phyloP scores from a whole-genome alignment of 2,113 vertebrate species.

The Okapia johnstoni region DNA sequence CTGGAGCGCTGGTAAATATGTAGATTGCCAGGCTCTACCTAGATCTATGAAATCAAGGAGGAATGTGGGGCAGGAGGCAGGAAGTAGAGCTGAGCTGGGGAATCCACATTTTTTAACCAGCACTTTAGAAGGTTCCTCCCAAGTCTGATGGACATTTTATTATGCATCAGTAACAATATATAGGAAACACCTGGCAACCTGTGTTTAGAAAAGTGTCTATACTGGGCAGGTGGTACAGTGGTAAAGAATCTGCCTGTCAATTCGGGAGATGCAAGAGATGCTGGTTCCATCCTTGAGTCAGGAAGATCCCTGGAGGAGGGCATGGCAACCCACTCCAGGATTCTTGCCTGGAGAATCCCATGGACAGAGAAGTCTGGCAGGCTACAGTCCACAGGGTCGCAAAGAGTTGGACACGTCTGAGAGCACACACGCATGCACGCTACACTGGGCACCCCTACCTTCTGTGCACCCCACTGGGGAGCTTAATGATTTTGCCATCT shows the following conservation, averaged over 20 bases:
- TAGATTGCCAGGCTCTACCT: background rate
- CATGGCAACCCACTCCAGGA: background rate
- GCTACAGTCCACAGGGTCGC: background rate
- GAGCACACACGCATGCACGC: fast-evolving
- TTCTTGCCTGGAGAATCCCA: background rate
- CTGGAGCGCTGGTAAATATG: background rate
- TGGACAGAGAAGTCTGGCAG: background rate
- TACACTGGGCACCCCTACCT: background rate
- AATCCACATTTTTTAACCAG: background rate
- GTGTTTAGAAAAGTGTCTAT: background rate
- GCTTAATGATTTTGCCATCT: background rate
- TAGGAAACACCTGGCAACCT: background rate
- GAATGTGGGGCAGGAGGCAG: too few relatives aligned
- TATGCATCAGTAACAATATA: background rate
- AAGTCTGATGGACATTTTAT: background rate
- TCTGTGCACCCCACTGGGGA: background rate
- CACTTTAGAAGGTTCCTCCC: background rate
- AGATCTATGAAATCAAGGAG: background rate
- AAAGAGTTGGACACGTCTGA: background rate
- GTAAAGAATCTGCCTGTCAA: background rate
- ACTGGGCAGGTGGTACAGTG: background rate
- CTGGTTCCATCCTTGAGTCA: background rate
- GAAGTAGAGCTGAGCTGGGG: fast-evolving
- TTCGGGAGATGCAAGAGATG: background rate
- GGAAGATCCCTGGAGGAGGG: background rate